These are phyloP conservation scores for Euzetes globulus DNA, from an alignment of 2,888 invertebrate genomes.

Conservation along the genomic window DNA sequence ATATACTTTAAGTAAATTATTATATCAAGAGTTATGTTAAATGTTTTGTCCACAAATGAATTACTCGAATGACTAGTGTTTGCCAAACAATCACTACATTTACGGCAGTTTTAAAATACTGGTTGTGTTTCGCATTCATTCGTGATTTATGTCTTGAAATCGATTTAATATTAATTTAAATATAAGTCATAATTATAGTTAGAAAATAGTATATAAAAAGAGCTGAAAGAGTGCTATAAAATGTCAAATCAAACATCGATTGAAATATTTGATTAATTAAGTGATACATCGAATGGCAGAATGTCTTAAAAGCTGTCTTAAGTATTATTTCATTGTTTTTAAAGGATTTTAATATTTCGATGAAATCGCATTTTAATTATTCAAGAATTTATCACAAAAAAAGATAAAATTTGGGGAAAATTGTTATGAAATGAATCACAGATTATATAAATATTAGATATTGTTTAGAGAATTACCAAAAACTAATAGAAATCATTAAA, in stretches of 20 bases:
- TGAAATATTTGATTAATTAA: background rate
- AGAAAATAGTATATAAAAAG: background rate
- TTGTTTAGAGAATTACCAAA: background rate
- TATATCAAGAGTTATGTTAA: conserved; percentile 7
- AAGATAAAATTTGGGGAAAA: background rate
- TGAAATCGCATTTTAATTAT: background rate
- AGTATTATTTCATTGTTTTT: background rate
- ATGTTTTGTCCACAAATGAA: conserved; percentile 3
- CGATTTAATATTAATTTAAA: background rate
- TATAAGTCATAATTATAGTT: background rate
- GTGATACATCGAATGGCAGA: background rate
- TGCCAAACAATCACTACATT: conserved; percentile 17
- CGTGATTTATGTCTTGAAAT: background rate
- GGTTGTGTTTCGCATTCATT: conserved; percentile 13
- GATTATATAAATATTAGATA: background rate
- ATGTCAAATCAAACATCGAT: background rate
- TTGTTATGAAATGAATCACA: conserved; percentile 10
- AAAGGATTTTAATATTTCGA: background rate
- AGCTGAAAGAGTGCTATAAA: background rate
- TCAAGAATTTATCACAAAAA: background rate
- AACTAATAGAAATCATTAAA: background rate
- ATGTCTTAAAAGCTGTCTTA: conserved; percentile 13
- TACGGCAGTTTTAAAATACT: conserved; percentile 24
- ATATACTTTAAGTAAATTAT: background rate
- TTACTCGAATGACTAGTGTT: conserved; percentile 23